phyloP scores from a whole-genome alignment of 2,113 vertebrate genomes.

The Albula goreensis region DNA sequence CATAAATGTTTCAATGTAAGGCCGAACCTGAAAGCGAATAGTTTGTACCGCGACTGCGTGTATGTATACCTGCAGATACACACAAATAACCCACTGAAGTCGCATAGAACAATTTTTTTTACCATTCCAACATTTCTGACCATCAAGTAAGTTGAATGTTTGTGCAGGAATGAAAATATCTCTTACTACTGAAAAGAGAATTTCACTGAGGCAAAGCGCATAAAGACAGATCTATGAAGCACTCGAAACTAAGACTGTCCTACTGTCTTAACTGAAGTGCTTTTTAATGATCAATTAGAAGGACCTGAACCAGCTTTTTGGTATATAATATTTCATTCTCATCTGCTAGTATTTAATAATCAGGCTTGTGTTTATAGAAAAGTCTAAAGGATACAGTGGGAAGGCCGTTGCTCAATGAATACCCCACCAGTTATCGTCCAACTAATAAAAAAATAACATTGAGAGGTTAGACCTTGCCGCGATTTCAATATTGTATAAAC shows the following conservation, averaged over 20 bases:
- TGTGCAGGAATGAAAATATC: background rate
- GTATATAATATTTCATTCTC: slow-evolving; percentile 9
- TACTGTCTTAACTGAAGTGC: background rate
- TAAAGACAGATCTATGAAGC: background rate
- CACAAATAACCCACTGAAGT: too few relatives aligned
- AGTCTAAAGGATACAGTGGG: background rate
- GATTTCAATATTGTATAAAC: background rate
- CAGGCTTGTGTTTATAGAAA: background rate
- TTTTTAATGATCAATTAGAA: background rate
- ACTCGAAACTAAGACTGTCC: background rate
- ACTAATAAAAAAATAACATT: background rate
- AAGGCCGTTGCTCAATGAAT: slow-evolving; percentile 2
- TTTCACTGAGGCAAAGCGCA: background rate
- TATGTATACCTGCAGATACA: too few relatives aligned
- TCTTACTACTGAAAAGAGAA: background rate
- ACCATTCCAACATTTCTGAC: too few relatives aligned
- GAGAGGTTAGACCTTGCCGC: background rate
- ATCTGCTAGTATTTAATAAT: background rate
- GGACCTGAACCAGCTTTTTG: background rate
- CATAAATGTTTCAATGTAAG: too few relatives aligned
- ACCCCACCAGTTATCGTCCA: background rate
- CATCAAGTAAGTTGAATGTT: background rate
- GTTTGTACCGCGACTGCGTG: too few relatives aligned
- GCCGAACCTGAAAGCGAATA: too few relatives aligned
- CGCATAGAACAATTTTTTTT: too few relatives aligned